Base-by-base conservation (phyloP, 2,888 invertebrate species). In the Nomada ruficornis region DNA sequence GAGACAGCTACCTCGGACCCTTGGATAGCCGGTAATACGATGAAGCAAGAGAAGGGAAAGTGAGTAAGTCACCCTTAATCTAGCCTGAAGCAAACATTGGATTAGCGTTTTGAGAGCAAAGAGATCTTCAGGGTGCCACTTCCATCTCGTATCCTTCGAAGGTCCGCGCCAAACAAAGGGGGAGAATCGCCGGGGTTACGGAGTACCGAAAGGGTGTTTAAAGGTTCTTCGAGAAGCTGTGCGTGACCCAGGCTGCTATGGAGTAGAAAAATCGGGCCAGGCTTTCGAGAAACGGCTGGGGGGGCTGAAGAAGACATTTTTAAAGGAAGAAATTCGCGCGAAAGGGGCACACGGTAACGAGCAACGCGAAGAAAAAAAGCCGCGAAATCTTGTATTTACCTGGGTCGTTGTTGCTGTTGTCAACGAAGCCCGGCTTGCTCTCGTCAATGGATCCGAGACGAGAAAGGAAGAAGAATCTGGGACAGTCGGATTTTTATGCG, bases 21-120 rank as follows among this genome's bases (percentile, higher is more conserved):
- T 54, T n/a, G 60, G 54, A 55, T 55, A 47, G 47, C 59, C 60
- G 67, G 74, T 50, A 52, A 67, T 52, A 67, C 73, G 50, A 15
- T 9, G 23, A 50, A 20, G 59, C 44, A 23, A 42, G 29, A 11
- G 29, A 54, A 65, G 64, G 81, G 80, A 70, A 60, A 63, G 80
- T 71, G 74, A 72, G 11, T 55, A 60, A 77, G 72, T 73, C 20
- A 55, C 63, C 87, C 86, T 87, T 87, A 83, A 87, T 87, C 86
- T 84, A 72, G 47, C 73, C 54, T 54, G 69, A 63, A 60, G 75
- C 82, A 80, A 87, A 86, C 82, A 77, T 71, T 77, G 86, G 77
- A 87, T 87, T 81, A 82, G 73, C 80, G 83, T 80, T 85, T 82
- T 77, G 77, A 62, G 75, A 68, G 44, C 13, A 4, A 50, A 62